Evolutionary conservation across 64 coral and sea anemone genomes (phyloP).

Genomic region (Stylophora pistillata): DNA sequence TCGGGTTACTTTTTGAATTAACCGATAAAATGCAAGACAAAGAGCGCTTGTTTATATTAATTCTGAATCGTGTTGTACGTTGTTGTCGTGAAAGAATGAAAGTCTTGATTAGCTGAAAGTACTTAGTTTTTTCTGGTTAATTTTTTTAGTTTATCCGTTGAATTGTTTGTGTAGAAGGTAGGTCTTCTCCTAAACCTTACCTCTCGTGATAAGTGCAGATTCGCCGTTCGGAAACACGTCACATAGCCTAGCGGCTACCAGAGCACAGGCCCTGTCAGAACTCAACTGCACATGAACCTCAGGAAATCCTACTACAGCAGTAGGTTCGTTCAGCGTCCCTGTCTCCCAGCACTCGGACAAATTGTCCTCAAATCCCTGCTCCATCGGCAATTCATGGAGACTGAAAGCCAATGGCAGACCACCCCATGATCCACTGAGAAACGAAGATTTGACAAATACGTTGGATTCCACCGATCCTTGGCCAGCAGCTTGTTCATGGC

Average conservation of each 20-base stretch:
- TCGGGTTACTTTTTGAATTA: too few relatives aligned
- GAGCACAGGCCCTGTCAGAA: slow-evolving; percentile 57
- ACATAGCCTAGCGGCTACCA: slow-evolving; percentile 56
- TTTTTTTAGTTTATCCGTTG: neutral
- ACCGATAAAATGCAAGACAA: too few relatives aligned
- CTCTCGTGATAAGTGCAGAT: slow-evolving; percentile 70
- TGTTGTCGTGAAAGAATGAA: too few relatives aligned
- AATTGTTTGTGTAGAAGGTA: neutral
- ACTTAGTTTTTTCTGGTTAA: too few relatives aligned
- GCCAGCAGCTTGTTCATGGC: neutral
- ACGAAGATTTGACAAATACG: slow-evolving; percentile 30
- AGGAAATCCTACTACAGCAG: slow-evolving; percentile 52
- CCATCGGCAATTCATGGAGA: slow-evolving; percentile 36
- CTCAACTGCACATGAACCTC: slow-evolving; percentile 63
- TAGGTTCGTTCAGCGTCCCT: slow-evolving; percentile 43
- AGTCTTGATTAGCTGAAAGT: too few relatives aligned
- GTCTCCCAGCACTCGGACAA: slow-evolving; percentile 75
- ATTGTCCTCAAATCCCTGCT: slow-evolving; percentile 65
- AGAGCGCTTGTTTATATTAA: too few relatives aligned
- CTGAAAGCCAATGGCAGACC: slow-evolving; percentile 32
- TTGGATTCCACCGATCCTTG: neutral
- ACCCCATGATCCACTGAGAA: slow-evolving; percentile 52
- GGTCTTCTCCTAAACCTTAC: neutral
- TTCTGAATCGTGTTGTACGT: too few relatives aligned
- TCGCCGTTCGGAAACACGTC: slow-evolving; percentile 76